Evolutionary conservation across 2,797 vertebrate species (phyloP).

Genomic region (Leptodactylus fallax): DNA sequence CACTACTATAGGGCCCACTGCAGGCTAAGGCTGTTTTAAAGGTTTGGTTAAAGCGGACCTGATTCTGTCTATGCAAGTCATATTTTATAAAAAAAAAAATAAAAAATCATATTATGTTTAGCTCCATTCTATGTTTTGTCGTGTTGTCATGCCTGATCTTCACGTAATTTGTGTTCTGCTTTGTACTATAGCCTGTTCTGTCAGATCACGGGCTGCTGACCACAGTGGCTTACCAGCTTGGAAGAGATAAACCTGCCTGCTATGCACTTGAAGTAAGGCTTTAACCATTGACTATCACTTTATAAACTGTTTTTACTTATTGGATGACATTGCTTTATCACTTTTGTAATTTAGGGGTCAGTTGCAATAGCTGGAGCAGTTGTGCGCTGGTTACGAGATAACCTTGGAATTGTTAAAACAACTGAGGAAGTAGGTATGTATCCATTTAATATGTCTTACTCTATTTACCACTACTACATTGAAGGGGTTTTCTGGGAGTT

Average conservation of each 20-base stretch:
- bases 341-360: conserved; percentile 82
- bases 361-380: conserved; percentile 97
- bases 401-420: conserved; percentile 87
- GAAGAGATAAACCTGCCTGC: conserved; percentile 90
- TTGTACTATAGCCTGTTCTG: conserved; percentile 86
- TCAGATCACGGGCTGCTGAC: conserved; percentile 98
- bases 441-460: not conserved
- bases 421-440: conserved; percentile 88
- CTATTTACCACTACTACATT: not conserved
- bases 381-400: conserved; percentile 95
- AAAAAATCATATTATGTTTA: not conserved
- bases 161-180: not conserved
- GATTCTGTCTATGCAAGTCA: too few species aligned
- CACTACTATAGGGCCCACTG: too few species aligned
- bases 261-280: conserved; percentile 93
- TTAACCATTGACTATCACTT: not conserved
- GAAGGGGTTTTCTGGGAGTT: not conserved
- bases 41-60: too few species aligned
- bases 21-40: too few species aligned
- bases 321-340: not conserved
- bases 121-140: not conserved
- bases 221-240: conserved; percentile 95
- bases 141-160: not conserved
- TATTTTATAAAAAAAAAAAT: too few species aligned
- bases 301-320: too few species aligned